Evolutionary conservation across 2,797 vertebrate species (phyloP).

Genomic region (Thaleichthys pacificus): DNA sequence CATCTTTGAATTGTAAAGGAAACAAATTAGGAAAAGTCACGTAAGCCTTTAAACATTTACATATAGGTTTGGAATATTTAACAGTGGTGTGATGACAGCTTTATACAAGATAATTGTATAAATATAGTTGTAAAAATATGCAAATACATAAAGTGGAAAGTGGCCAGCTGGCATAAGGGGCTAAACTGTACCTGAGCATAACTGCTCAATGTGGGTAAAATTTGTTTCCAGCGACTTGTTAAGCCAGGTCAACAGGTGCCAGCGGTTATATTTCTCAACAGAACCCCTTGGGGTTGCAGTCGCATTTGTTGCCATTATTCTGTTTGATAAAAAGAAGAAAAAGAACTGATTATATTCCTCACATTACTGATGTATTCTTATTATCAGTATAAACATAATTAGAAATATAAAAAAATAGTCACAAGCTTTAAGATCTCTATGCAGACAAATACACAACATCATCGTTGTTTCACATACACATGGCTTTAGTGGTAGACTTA

Average conservation of each 20-base stretch:
- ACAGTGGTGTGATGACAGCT: no score
- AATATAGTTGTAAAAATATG: no score
- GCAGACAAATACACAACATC: background rate
- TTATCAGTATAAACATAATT: no score
- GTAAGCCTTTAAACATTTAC: background rate
- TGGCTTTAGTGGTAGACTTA: no score
- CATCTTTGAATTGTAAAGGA: background rate
- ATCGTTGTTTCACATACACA: no score
- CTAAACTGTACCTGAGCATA: slow-evolving; percentile 67
- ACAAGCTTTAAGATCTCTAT: background rate
- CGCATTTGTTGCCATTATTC: slow-evolving; percentile 60
- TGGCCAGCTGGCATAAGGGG: no score
- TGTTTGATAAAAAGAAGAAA: slow-evolving; percentile 23
- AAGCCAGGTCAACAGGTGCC: slow-evolving; percentile 65
- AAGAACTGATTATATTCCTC: background rate
- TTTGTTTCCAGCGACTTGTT: slow-evolving; percentile 68
- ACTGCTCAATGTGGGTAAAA: slow-evolving; percentile 66
- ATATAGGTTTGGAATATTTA: no score
- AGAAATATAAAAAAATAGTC: no score
- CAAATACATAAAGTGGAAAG: no score
- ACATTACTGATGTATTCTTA: no score
- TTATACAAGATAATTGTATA: no score
- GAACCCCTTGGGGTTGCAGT: slow-evolving; percentile 29
- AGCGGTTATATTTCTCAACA: slow-evolving; percentile 54
- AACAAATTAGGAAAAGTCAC: background rate